Evolutionary conservation across 2,888 invertebrate genomes (phyloP).

Genomic region (Drosophila kokeensis): DNA sequence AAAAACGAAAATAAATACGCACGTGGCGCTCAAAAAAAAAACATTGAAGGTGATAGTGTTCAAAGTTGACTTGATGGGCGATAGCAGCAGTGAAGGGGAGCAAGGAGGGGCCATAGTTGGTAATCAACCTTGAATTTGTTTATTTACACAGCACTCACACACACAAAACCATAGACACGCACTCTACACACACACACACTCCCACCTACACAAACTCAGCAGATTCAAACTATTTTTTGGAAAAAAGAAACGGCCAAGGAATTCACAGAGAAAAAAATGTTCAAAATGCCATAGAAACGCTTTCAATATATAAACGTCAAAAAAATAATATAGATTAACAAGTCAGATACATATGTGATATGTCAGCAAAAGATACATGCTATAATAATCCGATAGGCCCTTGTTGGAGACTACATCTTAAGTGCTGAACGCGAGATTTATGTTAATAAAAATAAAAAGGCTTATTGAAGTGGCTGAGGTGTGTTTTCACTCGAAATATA

Average conservation of each 20-base stretch:
- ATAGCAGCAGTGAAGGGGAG: slow-evolving; percentile 22
- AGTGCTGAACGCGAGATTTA: background rate
- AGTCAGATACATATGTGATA: slow-evolving; percentile 1
- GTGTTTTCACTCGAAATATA: background rate
- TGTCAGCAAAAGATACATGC: slow-evolving; percentile 2
- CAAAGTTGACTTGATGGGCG: slow-evolving; percentile 29
- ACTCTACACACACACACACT: slow-evolving; percentile 17
- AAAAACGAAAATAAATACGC: slow-evolving; percentile 41
- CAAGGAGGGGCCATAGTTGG: slow-evolving; percentile 43
- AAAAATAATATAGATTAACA: slow-evolving; percentile 13
- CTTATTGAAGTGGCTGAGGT: background rate
- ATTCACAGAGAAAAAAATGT: slow-evolving; percentile 1
- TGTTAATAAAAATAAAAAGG: background rate
- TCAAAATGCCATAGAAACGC: slow-evolving; percentile 3
- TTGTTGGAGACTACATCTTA: background rate
- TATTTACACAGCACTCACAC: slow-evolving; percentile 48
- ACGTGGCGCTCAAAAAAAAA: slow-evolving; percentile 37
- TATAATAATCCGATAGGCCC: background rate
- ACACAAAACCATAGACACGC: slow-evolving; percentile 13
- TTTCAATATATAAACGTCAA: slow-evolving; percentile 2
- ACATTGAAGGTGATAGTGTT: slow-evolving; percentile 57
- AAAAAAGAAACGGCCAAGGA: slow-evolving; percentile 25
- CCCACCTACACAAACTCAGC: slow-evolving; percentile 22
- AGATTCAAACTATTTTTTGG: slow-evolving; percentile 33
- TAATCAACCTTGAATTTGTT: slow-evolving; percentile 80